Percentiles rank a stretch among this genome's conserved stretches.
Conservation (phyloP, 2,797 vertebrate species). For the Decapterus maruadsi region DNA sequence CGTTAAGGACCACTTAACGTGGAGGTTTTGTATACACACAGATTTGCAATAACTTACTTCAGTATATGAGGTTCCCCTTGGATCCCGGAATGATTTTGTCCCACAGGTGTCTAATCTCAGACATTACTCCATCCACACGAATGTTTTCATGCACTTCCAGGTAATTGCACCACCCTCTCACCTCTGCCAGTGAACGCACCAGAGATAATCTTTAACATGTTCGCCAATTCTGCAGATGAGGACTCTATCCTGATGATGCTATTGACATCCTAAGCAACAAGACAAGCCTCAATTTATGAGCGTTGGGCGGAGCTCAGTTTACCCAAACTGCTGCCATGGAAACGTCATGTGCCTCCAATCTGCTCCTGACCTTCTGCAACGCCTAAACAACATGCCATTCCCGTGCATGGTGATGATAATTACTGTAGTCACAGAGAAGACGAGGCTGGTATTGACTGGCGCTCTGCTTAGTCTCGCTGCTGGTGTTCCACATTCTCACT, state of each 20-base stretch:
- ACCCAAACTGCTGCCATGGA: conserved; percentile 31
- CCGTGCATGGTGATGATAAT: conserved; percentile 49
- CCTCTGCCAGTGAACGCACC: neutral
- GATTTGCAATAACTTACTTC: neutral
- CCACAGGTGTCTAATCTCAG: conserved; percentile 24
- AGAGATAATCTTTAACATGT: neutral
- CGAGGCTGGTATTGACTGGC: conserved; percentile 46
- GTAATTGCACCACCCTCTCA: conserved; percentile 4
- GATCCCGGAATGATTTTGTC: neutral
- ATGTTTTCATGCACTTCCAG: neutral
- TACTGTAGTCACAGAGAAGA: conserved; percentile 31
- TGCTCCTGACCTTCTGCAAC: conserved; percentile 29
- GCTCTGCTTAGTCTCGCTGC: conserved; percentile 26
- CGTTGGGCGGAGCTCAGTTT: conserved; percentile 2
- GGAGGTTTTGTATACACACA: neutral
- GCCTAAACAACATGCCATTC: conserved; percentile 33
- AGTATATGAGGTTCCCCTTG: neutral
- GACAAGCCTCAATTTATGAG: neutral
- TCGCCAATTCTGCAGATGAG: neutral
- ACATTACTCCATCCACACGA: conserved; percentile 25
- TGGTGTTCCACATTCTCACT: conserved; percentile 43
- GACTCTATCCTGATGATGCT: neutral
- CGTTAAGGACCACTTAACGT: neutral
- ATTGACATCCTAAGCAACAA: conserved; percentile 26
- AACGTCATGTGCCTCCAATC: conserved; percentile 10